Base-by-base conservation (phyloP, 2,113 vertebrate genomes). In the Cyanoramphus novaezelandiae region DNA sequence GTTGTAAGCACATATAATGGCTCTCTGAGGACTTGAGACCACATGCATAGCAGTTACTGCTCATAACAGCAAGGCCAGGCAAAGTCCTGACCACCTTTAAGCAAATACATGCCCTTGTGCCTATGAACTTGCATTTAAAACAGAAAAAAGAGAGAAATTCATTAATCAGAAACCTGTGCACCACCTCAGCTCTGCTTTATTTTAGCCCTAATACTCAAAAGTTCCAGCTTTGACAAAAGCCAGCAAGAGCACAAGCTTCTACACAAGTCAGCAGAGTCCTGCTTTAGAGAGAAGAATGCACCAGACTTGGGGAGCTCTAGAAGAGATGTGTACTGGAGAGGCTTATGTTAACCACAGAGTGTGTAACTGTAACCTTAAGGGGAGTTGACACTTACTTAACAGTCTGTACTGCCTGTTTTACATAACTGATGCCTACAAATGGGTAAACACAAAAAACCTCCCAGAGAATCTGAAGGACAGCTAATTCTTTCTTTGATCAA, bases 121-220 rank as follows among this genome's bases (percentile, higher is more conserved):
- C 59, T 69, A 79, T 0, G 11, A 7, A 29, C 31, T 33, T 33
- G 31, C 31, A 55, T 33, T 12, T 37, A 59, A 41, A 76, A 49
- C n/a, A n/a, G 62, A 71, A 63, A 41, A 79, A 57, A 64, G 49
- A 5, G 0, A 69, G 9, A 37, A 52, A 63, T 2, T 23, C 23
- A 49, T 41, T n/a, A 23, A 21, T 33, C 44, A 31, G 39, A 88
- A 92, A 79, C 57, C 69, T 95, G 59, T 93, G 83, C 25, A 33
- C 92, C 79, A 81, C 35, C 57, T 68, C 88, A 92, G 76, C 29
- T 75, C 50, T 57, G 44, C 57, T 44, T 35, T 55, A 47, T n/a
- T 86, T 92, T 62, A 92, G 52, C 53, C 74, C 83, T 82, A 60
- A 46, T 52, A 47, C 60, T 81, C 65, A 82, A 15, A 69, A 86